These are phyloP conservation scores for Odontocerum albicorne DNA, from an alignment of 2,888 invertebrate species.

Conservation along the genomic window DNA sequence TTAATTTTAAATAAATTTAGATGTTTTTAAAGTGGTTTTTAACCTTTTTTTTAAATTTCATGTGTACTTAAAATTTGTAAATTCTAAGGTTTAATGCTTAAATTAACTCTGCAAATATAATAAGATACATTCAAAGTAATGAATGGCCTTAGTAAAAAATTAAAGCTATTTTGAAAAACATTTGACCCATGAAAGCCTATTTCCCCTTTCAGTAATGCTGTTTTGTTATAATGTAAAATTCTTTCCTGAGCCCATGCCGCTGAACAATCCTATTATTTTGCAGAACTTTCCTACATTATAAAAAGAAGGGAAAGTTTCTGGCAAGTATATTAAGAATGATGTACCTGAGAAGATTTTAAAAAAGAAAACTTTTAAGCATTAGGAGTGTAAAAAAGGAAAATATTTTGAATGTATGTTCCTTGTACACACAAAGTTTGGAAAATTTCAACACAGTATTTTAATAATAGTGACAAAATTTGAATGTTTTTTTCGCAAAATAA, in stretches of 20 bases:
- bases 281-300: conserved; percentile 31
- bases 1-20: no score
- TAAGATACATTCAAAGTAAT: background rate
- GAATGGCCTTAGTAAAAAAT: conserved; percentile 4
- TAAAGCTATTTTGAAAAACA: conserved; percentile 17
- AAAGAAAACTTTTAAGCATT: conserved; percentile 9
- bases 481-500: background rate
- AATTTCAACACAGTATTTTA: background rate
- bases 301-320: conserved; percentile 28
- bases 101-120: no score
- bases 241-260: conserved; percentile 21
- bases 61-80: no score
- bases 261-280: conserved; percentile 33
- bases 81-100: no score
- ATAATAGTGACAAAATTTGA: background rate
- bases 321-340: conserved; percentile 30
- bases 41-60: no score
- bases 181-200: conserved; percentile 32
- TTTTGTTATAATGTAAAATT: conserved; percentile 31
- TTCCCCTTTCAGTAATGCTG: conserved; percentile 18
- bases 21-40: no score
- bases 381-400: conserved; percentile 4
- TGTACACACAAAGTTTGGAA: background rate
- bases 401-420: background rate
- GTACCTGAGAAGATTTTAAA: conserved; percentile 21